A percentile compares a stretch with the other conserved stretches of the same genome.
phyloP scores from a whole-genome alignment of 2,113 vertebrate species.

The Polypterus bichir region DNA sequence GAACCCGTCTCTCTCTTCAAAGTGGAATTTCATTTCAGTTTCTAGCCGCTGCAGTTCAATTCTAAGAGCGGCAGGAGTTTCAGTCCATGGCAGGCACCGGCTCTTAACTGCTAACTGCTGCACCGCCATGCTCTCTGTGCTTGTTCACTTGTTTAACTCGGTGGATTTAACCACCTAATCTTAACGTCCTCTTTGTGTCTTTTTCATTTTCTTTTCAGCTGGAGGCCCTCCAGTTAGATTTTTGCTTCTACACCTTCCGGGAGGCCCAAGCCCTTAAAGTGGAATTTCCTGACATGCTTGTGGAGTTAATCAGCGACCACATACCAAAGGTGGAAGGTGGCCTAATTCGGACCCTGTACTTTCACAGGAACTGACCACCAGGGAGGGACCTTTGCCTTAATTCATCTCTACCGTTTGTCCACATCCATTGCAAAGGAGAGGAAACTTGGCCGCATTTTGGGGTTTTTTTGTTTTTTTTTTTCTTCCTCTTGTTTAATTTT shows the following conservation, averaged over 20 bases:
- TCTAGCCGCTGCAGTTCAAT: no score
- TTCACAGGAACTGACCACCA: constrained; percentile 91
- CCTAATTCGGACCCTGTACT: constrained; percentile 90
- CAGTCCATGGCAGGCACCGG: no score
- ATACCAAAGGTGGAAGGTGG: constrained; percentile 98
- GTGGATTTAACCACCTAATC: no score
- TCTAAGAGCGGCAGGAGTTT: no score
- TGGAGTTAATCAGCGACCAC: constrained; percentile 98
- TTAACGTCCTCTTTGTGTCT: constrained; percentile 13
- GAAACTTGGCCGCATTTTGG: constrained; percentile 34
- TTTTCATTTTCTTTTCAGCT: constrained; percentile 58
- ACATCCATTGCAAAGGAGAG: constrained; percentile 44
- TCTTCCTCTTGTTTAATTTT: background rate
- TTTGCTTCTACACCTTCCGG: constrained; percentile 98
- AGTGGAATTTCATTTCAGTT: no score
- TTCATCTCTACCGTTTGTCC: constrained; percentile 33
- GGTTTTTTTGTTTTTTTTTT: background rate
- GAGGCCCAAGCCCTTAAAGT: constrained; percentile 96
- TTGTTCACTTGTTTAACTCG: no score
- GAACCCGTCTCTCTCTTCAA: no score
- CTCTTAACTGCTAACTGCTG: no score
- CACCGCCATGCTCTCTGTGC: no score
- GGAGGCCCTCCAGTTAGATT: constrained; percentile 85
- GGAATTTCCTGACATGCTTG: constrained; percentile 97
- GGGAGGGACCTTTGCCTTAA: constrained; percentile 66